phyloP scores from a whole-genome alignment of 2,797 vertebrate genomes.

The Martes flavigula region DNA sequence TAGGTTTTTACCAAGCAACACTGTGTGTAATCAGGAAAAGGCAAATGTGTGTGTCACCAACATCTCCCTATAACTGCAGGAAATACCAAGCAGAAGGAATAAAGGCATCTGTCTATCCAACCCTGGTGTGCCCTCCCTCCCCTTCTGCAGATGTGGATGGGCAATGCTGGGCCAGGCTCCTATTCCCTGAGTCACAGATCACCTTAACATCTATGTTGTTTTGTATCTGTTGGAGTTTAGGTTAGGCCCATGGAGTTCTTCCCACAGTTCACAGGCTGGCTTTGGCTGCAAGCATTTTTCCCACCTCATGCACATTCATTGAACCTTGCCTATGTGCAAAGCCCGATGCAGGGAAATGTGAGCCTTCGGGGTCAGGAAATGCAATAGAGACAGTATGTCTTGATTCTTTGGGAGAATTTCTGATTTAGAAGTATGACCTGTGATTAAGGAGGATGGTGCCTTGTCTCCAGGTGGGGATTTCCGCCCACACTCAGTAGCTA shows the following conservation, averaged over 20 bases:
- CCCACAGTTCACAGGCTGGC: background rate
- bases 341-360: background rate
- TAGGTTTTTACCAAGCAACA: constrained; percentile 66
- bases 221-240: constrained; percentile 21
- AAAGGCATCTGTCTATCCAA: constrained; percentile 46
- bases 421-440: background rate
- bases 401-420: background rate
- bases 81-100: constrained; percentile 63
- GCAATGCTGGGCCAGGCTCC: background rate
- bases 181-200: constrained; percentile 44
- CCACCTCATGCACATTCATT: rapidly evolving
- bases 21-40: constrained; percentile 75
- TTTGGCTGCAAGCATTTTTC: background rate
- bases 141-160: constrained; percentile 24
- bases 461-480: background rate
- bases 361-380: background rate
- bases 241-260: background rate
- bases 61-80: constrained; percentile 42
- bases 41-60: constrained; percentile 71
- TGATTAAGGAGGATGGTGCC: background rate
- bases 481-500: background rate
- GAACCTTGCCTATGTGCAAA: background rate
- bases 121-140: constrained; percentile 6
- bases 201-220: background rate
- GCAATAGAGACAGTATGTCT: background rate